Evolutionary conservation across 2,888 invertebrate species (phyloP).

Genomic region (Lochmaea capreae): DNA sequence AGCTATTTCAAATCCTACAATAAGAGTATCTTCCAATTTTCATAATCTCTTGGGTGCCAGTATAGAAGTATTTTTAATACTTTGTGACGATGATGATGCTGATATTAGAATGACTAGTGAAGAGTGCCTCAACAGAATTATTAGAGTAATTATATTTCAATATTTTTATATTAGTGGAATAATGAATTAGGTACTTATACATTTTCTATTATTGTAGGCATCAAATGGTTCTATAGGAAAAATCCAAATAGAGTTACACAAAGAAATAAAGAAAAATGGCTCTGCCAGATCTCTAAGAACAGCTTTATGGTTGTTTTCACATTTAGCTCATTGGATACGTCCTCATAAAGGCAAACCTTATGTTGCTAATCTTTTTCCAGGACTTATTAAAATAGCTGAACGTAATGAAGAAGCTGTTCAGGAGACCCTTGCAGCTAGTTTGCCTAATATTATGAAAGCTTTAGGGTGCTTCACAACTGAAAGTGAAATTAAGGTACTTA

Average conservation of each 20-base stretch:
- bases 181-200: not conserved
- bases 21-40: conserved; percentile 73
- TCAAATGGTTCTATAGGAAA: conserved; percentile 77
- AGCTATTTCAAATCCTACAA: conserved; percentile 73
- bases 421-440: conserved; percentile 74
- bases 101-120: conserved; percentile 85
- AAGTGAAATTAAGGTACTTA: conserved; percentile 74
- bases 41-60: conserved; percentile 76
- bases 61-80: conserved; percentile 76
- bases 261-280: conserved; percentile 85
- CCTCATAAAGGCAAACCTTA: conserved; percentile 85
- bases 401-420: conserved; percentile 79
- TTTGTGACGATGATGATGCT: conserved; percentile 82
- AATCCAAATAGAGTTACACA: conserved; percentile 83
- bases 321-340: conserved; percentile 79
- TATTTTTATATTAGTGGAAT: not conserved
- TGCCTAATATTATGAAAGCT: conserved; percentile 74
- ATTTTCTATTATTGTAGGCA: conserved; percentile 61
- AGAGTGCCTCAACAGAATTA: conserved; percentile 83
- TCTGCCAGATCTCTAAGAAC: conserved; percentile 77
- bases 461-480: conserved; percentile 79
- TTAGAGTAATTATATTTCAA: conserved; percentile 66
- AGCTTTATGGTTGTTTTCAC: conserved; percentile 81
- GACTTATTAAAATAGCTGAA: conserved; percentile 76
- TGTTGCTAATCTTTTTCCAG: conserved; percentile 79